Percentiles rank a stretch among this genome's conserved stretches.
Evolutionary conservation across 2,888 invertebrate species (phyloP).

Genomic region (Tenthredo mesomela): DNA sequence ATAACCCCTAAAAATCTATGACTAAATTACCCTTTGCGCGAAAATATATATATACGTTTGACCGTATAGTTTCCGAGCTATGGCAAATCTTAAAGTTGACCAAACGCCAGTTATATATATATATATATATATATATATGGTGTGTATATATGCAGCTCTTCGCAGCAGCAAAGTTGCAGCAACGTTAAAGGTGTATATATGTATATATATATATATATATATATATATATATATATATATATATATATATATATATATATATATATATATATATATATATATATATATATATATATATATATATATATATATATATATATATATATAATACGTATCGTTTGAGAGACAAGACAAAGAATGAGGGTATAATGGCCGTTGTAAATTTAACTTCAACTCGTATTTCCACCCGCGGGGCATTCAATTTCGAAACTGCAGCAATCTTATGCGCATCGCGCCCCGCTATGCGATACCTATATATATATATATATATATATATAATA

Average conservation of each 20-base stretch:
- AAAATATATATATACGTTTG: too few species aligned
- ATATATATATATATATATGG: background rate
- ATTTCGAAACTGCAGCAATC: conserved; percentile 40
- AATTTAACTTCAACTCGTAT: conserved; percentile 62
- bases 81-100: too few species aligned
- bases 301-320: background rate
- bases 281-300: too few species aligned
- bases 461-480: background rate
- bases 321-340: conserved; percentile 34
- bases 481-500: too few species aligned
- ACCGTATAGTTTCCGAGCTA: too few species aligned
- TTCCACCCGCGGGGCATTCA: conserved; percentile 40
- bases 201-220: too few species aligned
- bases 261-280: background rate
- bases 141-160: background rate
- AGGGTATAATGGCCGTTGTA: conserved; percentile 72
- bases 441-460: background rate
- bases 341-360: conserved; percentile 75
- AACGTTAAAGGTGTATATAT: background rate
- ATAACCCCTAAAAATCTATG: too few species aligned
- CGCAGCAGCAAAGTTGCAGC: background rate
- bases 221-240: background rate
- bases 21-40: too few species aligned
- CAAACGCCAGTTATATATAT: background rate
- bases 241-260: background rate